A percentile compares a stretch with the other conserved stretches of the same genome.
phyloP scores from a whole-genome alignment of 92 coral and sea anemone species.

The Bergia sp. region DNA sequence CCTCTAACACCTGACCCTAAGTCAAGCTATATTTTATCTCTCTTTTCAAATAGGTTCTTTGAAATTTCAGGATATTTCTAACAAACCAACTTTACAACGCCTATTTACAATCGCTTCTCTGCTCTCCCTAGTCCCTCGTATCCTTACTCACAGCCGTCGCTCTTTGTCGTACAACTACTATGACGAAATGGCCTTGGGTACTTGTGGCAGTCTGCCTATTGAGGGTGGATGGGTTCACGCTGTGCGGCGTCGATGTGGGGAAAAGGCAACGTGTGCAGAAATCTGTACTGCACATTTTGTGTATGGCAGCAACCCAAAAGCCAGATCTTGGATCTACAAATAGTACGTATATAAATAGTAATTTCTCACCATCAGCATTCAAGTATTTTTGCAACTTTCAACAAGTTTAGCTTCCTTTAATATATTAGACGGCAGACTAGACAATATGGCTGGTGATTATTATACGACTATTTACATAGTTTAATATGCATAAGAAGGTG shows the following conservation, averaged over 20 bases:
- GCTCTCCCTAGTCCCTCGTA: not conserved
- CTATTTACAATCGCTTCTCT: not conserved
- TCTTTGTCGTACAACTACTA: conserved; percentile 29
- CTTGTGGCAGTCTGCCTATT: conserved; percentile 6
- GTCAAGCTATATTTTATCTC: too few relatives aligned
- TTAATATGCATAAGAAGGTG: too few relatives aligned
- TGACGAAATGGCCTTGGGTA: conserved; percentile 20
- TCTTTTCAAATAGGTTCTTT: too few relatives aligned
- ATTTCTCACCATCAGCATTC: not conserved
- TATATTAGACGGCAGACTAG: too few relatives aligned
- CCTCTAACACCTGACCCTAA: too few relatives aligned
- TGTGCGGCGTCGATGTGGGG: conserved; percentile 17
- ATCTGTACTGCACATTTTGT: conserved; percentile 5
- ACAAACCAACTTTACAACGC: too few relatives aligned
- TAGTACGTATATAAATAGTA: not conserved
- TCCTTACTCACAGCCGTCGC: not conserved
- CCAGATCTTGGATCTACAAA: not conserved
- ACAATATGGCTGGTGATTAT: too few relatives aligned
- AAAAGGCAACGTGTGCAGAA: not conserved
- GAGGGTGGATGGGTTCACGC: not conserved
- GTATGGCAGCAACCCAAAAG: not conserved
- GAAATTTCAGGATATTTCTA: too few relatives aligned
- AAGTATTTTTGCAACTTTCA: too few relatives aligned
- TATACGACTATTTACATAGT: too few relatives aligned
- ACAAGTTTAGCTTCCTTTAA: too few relatives aligned